Base-by-base conservation (phyloP, 2,113 vertebrate genomes). In the Pardalotus punctatus region DNA sequence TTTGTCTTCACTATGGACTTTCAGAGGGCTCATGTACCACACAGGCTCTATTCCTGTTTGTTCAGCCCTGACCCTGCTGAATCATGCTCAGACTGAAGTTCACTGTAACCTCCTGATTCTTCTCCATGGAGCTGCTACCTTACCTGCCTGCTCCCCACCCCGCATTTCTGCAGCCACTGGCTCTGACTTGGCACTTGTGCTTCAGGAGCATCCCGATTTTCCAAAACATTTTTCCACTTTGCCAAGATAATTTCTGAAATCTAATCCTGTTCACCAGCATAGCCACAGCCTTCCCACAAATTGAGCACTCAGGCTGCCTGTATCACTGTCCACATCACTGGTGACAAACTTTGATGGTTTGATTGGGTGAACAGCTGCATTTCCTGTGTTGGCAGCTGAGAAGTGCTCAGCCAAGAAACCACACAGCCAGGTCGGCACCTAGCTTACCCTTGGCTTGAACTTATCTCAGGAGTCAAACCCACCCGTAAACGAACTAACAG, bases 341-440 rank as follows among this genome's bases (percentile, higher is more conserved):
- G 20, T 33, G 56, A 15, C 45, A 24, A 47, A 4, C n/a, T 45
- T 11, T 7, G 60, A 10, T 2, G 51, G 43, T 35, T 28, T 45
- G 36, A 4, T 25, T 10, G 47, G 21, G 16, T 1, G 3, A 78
- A 7, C 6, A 0, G 2, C 69, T 29, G 40, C 2, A 2, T 36
- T 62, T 28, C 38, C 31, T 6, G 5, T 0, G 6, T 0, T 20
- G 53, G 11, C 10, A 8, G 51, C 56, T 19, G 53, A 35, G 14
- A 11, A 9, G 48, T 2, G 43, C 27, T 36, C 7, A 60, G 38
- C 24, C 10, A 2, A 1, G 11, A 5, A 67, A 43, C 20, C 24
- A 33, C 20, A 12, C 40, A 22, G 54, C 40, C 54, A 16, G 29
- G 27, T n/a, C 12, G 13, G 58, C 33, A 15, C 12, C 1, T 4